phyloP scores from a whole-genome alignment of 2,113 vertebrate genomes.

The Miniopterus natalensis region DNA sequence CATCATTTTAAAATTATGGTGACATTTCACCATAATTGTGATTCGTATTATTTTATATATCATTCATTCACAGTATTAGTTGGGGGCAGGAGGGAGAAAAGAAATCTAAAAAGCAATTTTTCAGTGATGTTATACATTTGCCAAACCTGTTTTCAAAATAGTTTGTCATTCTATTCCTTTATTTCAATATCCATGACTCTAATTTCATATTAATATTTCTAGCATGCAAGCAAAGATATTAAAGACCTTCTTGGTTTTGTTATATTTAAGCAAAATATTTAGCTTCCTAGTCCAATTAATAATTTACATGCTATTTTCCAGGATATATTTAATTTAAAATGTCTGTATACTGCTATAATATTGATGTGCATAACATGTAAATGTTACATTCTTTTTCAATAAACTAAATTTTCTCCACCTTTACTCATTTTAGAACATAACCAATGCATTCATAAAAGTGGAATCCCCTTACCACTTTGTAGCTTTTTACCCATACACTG shows the following conservation, averaged over 20 bases:
- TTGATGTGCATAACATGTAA: background rate
- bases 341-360: background rate
- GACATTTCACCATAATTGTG: background rate
- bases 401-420: background rate
- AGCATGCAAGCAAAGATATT: background rate
- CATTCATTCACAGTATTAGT: background rate
- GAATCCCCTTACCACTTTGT: background rate
- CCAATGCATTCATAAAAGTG: background rate
- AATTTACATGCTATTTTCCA: background rate
- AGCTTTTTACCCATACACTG: background rate
- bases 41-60: background rate
- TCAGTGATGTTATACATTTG: background rate
- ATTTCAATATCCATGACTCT: conserved; percentile 18
- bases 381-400: background rate
- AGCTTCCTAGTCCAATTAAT: background rate
- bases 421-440: background rate
- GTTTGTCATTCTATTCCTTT: background rate
- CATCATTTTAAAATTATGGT: background rate
- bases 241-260: background rate
- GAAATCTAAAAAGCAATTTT: background rate
- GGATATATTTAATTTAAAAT: background rate
- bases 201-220: background rate
- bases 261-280: background rate
- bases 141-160: background rate
- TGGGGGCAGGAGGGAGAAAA: background rate